A percentile compares a stretch with the other conserved stretches of the same genome.
Conservation (phyloP, 2,888 invertebrate species). For the Philonicus albiceps region DNA sequence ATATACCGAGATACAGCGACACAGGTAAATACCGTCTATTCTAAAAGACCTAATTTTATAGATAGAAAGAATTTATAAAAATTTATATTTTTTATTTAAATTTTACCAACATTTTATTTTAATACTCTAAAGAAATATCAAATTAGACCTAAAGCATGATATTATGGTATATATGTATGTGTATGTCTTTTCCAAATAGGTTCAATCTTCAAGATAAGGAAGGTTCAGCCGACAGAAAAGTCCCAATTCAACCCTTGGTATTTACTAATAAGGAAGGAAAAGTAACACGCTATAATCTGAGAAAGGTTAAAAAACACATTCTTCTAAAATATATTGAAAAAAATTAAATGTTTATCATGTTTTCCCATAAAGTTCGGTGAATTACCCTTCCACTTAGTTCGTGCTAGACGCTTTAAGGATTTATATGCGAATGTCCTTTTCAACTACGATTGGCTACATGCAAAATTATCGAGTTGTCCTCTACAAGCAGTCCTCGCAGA, state of each 20-base stretch:
- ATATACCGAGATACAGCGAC: conserved; percentile 95
- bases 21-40: conserved; percentile 65
- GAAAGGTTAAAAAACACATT: conserved; percentile 73
- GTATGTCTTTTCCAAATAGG: conserved; percentile 39
- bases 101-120: too few relatives aligned
- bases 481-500: conserved; percentile 93
- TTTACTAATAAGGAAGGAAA: conserved; percentile 91
- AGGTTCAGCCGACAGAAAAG: conserved; percentile 91
- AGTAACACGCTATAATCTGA: conserved; percentile 87
- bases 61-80: too few relatives aligned
- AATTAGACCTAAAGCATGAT: too few relatives aligned
- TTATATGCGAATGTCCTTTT: conserved; percentile 92
- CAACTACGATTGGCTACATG: conserved; percentile 97
- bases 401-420: conserved; percentile 89
- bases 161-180: background rate
- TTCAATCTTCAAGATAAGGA: conserved; percentile 88
- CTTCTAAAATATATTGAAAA: background rate
- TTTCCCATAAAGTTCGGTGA: conserved; percentile 79
- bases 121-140: too few relatives aligned
- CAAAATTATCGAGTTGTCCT: conserved; percentile 94
- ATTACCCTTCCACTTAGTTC: conserved; percentile 91
- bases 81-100: background rate
- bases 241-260: conserved; percentile 91
- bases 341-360: background rate
- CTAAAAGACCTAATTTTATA: too few relatives aligned